Percentiles rank a stretch among this genome's conserved stretches.
phyloP scores from a whole-genome alignment of 2,888 invertebrate genomes.

The Eupithecia exiguata region DNA sequence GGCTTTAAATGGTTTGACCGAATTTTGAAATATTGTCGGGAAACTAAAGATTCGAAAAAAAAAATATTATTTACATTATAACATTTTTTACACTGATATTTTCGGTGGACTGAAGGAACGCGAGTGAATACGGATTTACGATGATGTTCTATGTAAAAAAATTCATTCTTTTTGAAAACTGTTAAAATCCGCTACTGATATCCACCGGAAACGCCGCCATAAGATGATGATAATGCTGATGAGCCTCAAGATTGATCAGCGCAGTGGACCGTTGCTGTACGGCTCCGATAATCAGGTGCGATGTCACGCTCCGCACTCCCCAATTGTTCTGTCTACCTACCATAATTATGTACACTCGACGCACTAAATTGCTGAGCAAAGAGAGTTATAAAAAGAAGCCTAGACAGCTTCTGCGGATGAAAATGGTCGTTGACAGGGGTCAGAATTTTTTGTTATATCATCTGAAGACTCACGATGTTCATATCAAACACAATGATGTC shows the following conservation, averaged over 20 bases:
- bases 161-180: neutral
- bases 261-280: conserved; percentile 27
- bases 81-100: no score
- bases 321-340: conserved; percentile 25
- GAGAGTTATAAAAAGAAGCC: neutral
- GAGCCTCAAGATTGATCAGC: neutral
- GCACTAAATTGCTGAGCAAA: neutral
- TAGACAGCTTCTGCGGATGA: neutral
- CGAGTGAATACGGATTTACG: no score
- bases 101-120: no score
- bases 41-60: no score
- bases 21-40: no score
- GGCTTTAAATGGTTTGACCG: no score
- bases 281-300: conserved; percentile 34
- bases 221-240: neutral
- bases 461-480: no score
- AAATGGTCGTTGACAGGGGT: no score
- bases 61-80: no score
- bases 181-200: neutral
- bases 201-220: neutral
- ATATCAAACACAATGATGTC: neutral
- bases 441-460: neutral
- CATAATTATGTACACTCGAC: conserved; percentile 17
- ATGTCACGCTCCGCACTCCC: conserved; percentile 31
- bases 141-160: no score